These are phyloP conservation scores for Hipposideros larvatus DNA, from an alignment of 2,797 vertebrate species.

Conservation along the genomic window DNA sequence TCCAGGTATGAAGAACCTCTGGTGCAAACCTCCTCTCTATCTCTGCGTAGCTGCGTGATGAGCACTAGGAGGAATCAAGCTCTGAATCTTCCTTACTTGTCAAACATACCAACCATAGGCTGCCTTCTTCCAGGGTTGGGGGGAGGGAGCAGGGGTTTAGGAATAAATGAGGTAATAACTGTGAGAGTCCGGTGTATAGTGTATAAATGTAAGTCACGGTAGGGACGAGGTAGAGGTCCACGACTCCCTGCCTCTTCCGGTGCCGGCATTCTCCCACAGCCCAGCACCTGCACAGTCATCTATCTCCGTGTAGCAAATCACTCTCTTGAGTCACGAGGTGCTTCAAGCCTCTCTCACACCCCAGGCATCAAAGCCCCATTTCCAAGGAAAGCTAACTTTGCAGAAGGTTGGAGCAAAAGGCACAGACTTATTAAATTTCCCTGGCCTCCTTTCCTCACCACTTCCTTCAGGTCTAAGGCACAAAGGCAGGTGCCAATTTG, in stretches of 20 bases:
- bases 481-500: constrained; percentile 76
- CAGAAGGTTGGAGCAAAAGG: constrained; percentile 38
- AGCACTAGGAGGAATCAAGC: neutral
- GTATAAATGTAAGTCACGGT: rapidly evolving
- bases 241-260: neutral
- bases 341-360: neutral
- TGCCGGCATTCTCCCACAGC: neutral
- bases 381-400: constrained; percentile 31
- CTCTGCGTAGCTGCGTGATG: rapidly evolving
- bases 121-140: neutral
- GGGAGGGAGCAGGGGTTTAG: neutral
- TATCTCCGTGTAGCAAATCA: neutral
- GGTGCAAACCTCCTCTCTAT: too few species aligned
- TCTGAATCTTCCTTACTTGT: neutral
- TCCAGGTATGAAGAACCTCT: neutral
- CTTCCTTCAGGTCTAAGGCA: constrained; percentile 55
- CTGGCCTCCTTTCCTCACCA: neutral
- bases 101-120: neutral
- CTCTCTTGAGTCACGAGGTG: neutral
- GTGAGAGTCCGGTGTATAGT: neutral
- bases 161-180: neutral
- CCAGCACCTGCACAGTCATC: neutral
- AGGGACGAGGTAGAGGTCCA: neutral
- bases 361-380: constrained; percentile 57
- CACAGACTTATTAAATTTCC: constrained; percentile 60